These are phyloP conservation scores for Eulithis prunata DNA, from an alignment of 2,888 invertebrate genomes.

Conservation along the genomic window DNA sequence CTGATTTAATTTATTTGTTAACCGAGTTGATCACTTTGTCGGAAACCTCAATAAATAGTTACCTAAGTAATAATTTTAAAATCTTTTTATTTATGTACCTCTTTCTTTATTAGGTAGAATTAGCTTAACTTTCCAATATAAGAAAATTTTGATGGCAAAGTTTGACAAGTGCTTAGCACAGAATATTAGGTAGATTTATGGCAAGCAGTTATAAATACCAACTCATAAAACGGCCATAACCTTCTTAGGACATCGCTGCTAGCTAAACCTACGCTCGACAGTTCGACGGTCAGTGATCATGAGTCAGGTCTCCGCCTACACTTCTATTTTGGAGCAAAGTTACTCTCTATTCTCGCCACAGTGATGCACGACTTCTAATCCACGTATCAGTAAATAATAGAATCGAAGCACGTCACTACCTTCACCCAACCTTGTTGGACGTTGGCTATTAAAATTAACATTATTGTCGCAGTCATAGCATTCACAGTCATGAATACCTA, in stretches of 20 bases:
- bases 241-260: constrained; percentile 11
- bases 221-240: constrained; percentile 2
- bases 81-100: constrained; percentile 12
- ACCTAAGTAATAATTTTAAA: constrained; percentile 8
- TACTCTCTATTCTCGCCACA: background rate
- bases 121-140: background rate
- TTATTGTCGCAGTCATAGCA: no score
- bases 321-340: constrained; percentile 1
- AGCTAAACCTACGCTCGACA: background rate
- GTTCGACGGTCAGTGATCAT: background rate
- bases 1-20: constrained; percentile 39
- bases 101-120: background rate
- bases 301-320: constrained; percentile 2
- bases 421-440: no score
- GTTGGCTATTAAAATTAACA: no score
- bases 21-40: constrained; percentile 34
- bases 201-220: background rate
- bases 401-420: no score
- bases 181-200: no score
- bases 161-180: no score
- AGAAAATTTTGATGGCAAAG: no score
- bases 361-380: background rate
- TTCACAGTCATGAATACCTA: no score
- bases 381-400: no score
- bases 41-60: constrained; percentile 28